Conservation (phyloP, 2,797 vertebrate species). For the Enteromius fasciolatus region DNA sequence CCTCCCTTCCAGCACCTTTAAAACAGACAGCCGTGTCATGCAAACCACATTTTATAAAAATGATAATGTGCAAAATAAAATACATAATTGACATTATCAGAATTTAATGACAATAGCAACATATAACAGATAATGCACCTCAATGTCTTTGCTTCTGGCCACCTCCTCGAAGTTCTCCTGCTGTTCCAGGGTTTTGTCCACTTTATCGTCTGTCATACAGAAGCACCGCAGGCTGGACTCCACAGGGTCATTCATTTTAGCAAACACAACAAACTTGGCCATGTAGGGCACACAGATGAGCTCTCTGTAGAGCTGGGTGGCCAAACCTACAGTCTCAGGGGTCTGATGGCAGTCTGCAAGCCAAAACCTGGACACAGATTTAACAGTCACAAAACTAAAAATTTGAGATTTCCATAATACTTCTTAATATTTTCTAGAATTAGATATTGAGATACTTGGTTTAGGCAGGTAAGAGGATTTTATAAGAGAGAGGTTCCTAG, state of each 20-base stretch:
- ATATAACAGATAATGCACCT: slow-evolving; percentile 37
- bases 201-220: slow-evolving; percentile 99
- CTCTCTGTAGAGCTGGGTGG: slow-evolving; percentile 95
- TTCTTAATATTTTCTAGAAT: not conserved
- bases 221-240: slow-evolving; percentile 96
- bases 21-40: slow-evolving; percentile 54
- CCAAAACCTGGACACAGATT: slow-evolving; percentile 87
- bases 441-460: not conserved
- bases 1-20: slow-evolving; percentile 95
- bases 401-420: not conserved
- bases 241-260: slow-evolving; percentile 96
- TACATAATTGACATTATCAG: not conserved
- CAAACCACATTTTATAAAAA: not conserved
- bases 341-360: slow-evolving; percentile 97
- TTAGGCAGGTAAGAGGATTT: not conserved
- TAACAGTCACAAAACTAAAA: not conserved
- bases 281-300: slow-evolving; percentile 98
- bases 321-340: slow-evolving; percentile 93
- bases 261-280: slow-evolving; percentile 99
- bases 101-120: not conserved
- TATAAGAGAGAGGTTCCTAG: not conserved
- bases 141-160: slow-evolving; percentile 98
- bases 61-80: not conserved
- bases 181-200: slow-evolving; percentile 98
- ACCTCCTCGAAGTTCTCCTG: slow-evolving; percentile 99